Evolutionary conservation across 2,113 vertebrate species (phyloP), one percentile per base, ranked within the genome.

Genomic region (Paradoxurus hermaphroditus): DNA sequence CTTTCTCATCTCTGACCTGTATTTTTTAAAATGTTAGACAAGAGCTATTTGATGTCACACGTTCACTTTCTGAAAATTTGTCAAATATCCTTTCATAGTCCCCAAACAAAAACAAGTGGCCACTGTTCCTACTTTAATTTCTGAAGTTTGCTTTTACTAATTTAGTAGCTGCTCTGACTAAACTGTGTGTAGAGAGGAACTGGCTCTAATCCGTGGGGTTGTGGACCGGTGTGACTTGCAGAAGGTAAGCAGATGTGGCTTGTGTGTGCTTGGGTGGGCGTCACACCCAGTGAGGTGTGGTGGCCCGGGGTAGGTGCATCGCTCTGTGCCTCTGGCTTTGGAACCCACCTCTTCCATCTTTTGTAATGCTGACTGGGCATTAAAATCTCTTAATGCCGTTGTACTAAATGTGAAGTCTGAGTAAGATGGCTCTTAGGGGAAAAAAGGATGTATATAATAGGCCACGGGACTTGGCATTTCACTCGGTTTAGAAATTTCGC

Each of bases 321-420:
- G n/a, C 96, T 96, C 2, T 34, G 90, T 96, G 86, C 96, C 96
- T 86, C 92, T 97, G 86, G 78, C 96, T 96, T 95, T 86, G 91
- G 92, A 98, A 72, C 65, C 67, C 95, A 98, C 95, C 84, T 27
- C 12, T 91, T n/a, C 67, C 65, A 85, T 84, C 49, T 87, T 93
- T 97, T 95, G 85, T 62, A 86, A n/a, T 90, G 91, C 93, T 97
- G 31, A 7, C 5, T 79, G 31, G 72, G 82, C 83, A 23, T 81
- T 75, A 62, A 23, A 73, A 16, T 53, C 75, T 81, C 62, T 21
- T 56, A 78, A 75, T 95, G 95, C 88, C 97, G 83, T 93, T 98
- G 83, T 92, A 96, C 83, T 97, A 94, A 92, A 93, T 95, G 92
- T 97, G 90, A 98, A 93, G 95, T 82, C 8, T 82, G 72, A 73